Conservation (phyloP, 2,888 invertebrate genomes). For the Crematogaster levior region DNA sequence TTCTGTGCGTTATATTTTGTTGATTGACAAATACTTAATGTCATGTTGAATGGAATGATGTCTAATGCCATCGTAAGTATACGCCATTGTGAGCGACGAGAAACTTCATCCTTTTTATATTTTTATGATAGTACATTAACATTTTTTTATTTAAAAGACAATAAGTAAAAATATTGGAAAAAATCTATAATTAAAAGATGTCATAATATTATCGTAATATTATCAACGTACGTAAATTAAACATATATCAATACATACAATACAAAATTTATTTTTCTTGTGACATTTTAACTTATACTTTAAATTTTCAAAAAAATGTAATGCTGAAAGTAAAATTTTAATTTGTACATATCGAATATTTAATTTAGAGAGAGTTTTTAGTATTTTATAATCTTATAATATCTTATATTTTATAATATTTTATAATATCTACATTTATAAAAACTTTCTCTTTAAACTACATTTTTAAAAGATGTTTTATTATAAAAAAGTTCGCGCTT, state of each 20-base stretch:
- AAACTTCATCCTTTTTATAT: not conserved
- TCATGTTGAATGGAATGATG: not conserved
- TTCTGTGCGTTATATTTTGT: not conserved
- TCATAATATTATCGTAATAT: not conserved
- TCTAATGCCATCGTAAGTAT: too few relatives aligned
- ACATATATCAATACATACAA: not conserved
- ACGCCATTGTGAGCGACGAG: not conserved
- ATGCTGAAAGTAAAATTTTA: not conserved
- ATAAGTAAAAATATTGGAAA: not conserved
- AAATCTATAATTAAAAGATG: too few relatives aligned
- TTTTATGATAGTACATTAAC: not conserved
- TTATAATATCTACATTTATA: not conserved
- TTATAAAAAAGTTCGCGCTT: not conserved
- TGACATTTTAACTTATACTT: not conserved
- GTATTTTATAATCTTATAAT: too few relatives aligned
- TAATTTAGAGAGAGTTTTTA: too few relatives aligned
- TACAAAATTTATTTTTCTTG: not conserved
- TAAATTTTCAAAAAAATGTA: not conserved
- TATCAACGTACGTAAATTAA: not conserved
- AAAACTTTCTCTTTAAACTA: not conserved
- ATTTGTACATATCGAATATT: not conserved
- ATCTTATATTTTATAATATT: too few relatives aligned
- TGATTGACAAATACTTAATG: not conserved
- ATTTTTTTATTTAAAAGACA: constrained; percentile 2
- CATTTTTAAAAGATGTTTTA: not conserved